Base-by-base conservation (phyloP, 2,888 invertebrate genomes). In the Ophion ellenae region DNA sequence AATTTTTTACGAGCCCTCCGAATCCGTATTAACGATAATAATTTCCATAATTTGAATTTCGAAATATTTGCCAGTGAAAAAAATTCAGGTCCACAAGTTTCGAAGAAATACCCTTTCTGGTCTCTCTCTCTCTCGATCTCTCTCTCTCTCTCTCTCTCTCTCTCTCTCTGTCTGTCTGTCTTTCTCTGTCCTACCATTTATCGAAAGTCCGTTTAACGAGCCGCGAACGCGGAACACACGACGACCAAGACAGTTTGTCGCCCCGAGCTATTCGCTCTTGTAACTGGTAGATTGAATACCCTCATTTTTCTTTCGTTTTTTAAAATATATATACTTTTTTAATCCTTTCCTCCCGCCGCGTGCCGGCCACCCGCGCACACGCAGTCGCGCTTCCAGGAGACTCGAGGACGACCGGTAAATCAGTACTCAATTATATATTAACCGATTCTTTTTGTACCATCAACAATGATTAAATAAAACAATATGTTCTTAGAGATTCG, bases 351-450 rank as follows among this genome's bases (percentile, higher is more conserved):
- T 79, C 69, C 63, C 45, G 59, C 76, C 53, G 63, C 40, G 63
- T 70, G 20, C 47, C 78, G 77, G 80, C 83, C 85, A 86, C 85
- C 85, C 85, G 85, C 85, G 77, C 81, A 85, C 69, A 61, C 70
- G 28, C 61, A 47, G 20, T n/a, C 70, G 28, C 80, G 28, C 80
- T 80, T 86, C 82, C 85, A 83, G 80, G 79, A 80, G 85, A 64
- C 47, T 85, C 85, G 85, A 86, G 85, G 85, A 83, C 83, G 80
- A 86, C 85, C 80, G 77, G 85, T 86, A 76, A 86, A 77, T 83
- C 77, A 85, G 40, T 53, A 24, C 67, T 70, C 80, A 83, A 86
- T 83, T 80, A 86, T 69, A 81, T 69, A 61, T 81, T 61, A 10
- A 73, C 75, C 71, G 59, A 80, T 76, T 76, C 67, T 79, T 76